Percentiles rank a stretch among this genome's conserved stretches.
phyloP scores from a whole-genome alignment of 53 echinoderm and acorn worm species.

The Mesocentrotus franciscanus region DNA sequence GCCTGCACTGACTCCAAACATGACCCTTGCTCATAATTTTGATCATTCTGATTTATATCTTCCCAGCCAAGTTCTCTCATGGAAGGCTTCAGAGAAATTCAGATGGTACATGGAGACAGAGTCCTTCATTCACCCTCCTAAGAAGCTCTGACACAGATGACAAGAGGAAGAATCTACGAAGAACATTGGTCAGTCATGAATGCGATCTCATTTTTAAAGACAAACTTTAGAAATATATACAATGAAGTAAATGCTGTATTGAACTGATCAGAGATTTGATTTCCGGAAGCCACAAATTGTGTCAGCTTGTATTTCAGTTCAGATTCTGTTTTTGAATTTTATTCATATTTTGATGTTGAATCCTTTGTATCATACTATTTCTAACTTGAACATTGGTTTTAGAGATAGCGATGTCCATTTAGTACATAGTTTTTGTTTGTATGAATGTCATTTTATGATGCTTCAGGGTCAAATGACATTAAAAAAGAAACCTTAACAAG shows the following conservation, averaged over 20 bases:
- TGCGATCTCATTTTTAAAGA: background rate
- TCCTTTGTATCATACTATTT: too few species aligned
- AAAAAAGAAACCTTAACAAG: background rate
- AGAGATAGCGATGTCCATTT: too few species aligned
- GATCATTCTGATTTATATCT: background rate
- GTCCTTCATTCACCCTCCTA: conserved; percentile 44
- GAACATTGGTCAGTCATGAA: conserved; percentile 52
- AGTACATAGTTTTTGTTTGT: too few species aligned
- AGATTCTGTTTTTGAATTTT: too few species aligned
- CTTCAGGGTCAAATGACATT: background rate
- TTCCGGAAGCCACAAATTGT: background rate
- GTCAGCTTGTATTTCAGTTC: background rate
- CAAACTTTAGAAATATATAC: background rate
- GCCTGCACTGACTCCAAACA: too few species aligned
- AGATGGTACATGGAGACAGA: conserved; percentile 57
- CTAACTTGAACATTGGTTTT: too few species aligned
- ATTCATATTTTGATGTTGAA: too few species aligned
- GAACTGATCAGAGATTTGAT: background rate
- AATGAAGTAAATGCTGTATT: background rate
- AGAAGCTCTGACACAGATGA: conserved; percentile 61
- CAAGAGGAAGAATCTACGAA: conserved; percentile 38
- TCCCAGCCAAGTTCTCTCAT: conserved; percentile 57
- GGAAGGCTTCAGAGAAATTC: conserved; percentile 57
- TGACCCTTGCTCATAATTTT: too few species aligned
- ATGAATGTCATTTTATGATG: too few species aligned